Conservation (phyloP, 2,113 vertebrate species). For the Perca flavescens region DNA sequence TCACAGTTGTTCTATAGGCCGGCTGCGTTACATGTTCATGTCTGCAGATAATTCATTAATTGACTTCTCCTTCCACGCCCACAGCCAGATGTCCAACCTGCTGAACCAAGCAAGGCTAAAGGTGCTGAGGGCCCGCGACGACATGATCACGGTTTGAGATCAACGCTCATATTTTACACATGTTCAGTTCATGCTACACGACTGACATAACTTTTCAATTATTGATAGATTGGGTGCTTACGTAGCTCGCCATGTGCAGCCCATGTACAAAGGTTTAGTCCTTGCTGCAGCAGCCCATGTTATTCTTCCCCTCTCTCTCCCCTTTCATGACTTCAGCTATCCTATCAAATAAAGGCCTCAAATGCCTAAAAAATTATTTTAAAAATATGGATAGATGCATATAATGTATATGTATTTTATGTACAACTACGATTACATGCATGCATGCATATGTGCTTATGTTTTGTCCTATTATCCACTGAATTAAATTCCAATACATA, state of each 20-base stretch:
- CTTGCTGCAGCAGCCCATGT: too few relatives aligned
- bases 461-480: background rate
- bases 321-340: too few relatives aligned
- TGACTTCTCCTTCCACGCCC: conserved; percentile 36
- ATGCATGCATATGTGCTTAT: background rate
- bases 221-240: too few relatives aligned
- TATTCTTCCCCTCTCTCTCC: too few relatives aligned
- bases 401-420: background rate
- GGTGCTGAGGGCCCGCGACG: conserved; percentile 94
- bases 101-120: conserved; percentile 96
- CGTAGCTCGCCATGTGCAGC: too few relatives aligned
- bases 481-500: background rate
- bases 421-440: background rate
- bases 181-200: background rate
- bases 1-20: background rate
- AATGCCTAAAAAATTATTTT: too few relatives aligned
- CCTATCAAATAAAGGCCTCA: too few relatives aligned
- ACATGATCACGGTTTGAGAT: conserved; percentile 92
- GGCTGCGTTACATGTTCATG: background rate
- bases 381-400: background rate
- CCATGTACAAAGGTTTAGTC: too few relatives aligned
- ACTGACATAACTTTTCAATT: background rate
- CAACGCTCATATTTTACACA: background rate
- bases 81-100: conserved; percentile 97
- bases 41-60: background rate